Conservation (phyloP, 2,888 invertebrate species). For the Rotaria sp. region DNA sequence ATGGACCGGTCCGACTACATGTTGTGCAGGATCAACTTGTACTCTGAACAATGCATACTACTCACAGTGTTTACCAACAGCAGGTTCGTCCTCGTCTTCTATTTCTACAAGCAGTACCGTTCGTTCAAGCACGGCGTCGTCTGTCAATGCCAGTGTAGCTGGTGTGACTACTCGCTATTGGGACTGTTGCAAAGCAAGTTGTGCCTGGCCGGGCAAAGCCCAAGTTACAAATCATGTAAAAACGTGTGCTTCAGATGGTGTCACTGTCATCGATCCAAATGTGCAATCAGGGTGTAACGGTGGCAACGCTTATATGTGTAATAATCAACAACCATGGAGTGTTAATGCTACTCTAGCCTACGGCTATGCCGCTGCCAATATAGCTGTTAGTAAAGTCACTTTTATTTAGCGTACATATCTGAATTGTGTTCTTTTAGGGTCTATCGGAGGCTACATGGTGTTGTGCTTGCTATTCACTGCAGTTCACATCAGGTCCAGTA, state of each 20-base stretch:
- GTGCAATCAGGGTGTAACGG: slow-evolving; percentile 40
- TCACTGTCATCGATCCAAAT: background rate
- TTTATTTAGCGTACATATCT: background rate
- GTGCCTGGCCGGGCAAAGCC: slow-evolving; percentile 42
- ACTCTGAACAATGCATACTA: background rate
- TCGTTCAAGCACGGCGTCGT: background rate
- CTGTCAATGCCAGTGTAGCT: background rate
- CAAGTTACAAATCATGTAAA: background rate
- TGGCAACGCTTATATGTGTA: slow-evolving; percentile 36
- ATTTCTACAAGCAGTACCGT: too few species aligned
- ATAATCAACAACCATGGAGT: slow-evolving; percentile 41
- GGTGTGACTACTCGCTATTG: slow-evolving; percentile 42
- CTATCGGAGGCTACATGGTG: slow-evolving; percentile 27
- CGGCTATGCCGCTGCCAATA: slow-evolving; percentile 42
- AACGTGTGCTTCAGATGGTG: background rate
- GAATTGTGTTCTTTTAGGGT: background rate
- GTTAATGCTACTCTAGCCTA: slow-evolving; percentile 39
- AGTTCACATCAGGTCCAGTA: slow-evolving; percentile 38
- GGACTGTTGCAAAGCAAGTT: slow-evolving; percentile 42
- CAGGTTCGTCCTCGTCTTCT: background rate
- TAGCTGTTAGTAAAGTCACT: background rate
- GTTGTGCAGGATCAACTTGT: background rate
- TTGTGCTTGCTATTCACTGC: slow-evolving; percentile 40
- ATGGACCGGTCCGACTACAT: background rate
- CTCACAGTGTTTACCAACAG: background rate